Base-by-base conservation (phyloP, 2,797 vertebrate species). In the Myotis vivesi region DNA sequence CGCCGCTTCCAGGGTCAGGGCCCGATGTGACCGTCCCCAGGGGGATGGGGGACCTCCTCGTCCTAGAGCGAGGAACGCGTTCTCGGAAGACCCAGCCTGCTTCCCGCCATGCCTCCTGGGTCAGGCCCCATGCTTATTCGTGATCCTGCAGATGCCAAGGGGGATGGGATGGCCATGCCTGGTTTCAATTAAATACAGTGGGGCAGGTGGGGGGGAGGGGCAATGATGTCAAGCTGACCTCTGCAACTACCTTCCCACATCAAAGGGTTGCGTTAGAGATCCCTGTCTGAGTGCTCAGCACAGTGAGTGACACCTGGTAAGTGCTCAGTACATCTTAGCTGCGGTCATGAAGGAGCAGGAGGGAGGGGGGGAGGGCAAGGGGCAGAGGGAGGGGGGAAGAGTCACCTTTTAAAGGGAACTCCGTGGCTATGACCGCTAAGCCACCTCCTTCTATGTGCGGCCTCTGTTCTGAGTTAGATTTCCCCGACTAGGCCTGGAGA, bases 81-180 rank as follows among this genome's bases (percentile, higher is more conserved):
- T 64, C 20, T 76, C 66, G 10, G 62, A 76, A 62, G 82, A 36
- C 15, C 28, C 5, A 2, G 28, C 2, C 6, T 33, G 28, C 64
- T 57, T 33, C 41, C 49, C 33, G 33, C 15, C 0, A 0, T 3
- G 9, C 15, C 53, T 84, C 6, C 0, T 8, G 13, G 53, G 57
- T 33, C 20, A 8, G 53, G 69, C 36, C 17, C 17, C 7, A 16
- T 0, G 46, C 8, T 69, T 59, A 5, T 25, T 28, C 0, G 0
- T 3, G 44, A 36, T 2, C 23, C 7, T 3, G 3, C 0, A 38
- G 38, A 38, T 38, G 38, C 38, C 38, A 38, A 38, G 17, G 5
- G 10, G 15, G 38, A 30, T 13, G 8, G 20, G 10, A 6, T 41
- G 11, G 23, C 36, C 75, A 38, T 22, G 28, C 3, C 30, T 38